phyloP scores from a whole-genome alignment of 2,113 vertebrate species.

The Halcyon senegalensis region DNA sequence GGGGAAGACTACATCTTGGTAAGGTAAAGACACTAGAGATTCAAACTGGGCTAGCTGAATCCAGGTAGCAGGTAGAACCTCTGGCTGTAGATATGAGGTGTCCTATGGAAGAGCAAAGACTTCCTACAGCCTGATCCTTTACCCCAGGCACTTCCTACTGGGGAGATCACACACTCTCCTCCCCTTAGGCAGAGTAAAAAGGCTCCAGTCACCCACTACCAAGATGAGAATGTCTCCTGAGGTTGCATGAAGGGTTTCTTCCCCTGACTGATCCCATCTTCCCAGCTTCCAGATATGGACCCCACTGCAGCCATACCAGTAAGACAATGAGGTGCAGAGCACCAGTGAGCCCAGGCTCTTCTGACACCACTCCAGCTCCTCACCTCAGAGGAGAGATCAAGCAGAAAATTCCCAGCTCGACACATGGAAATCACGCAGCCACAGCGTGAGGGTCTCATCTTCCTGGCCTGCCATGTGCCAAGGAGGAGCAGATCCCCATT shows the following conservation, averaged over 20 bases:
- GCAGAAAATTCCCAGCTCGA: not conserved
- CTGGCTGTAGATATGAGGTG: not conserved
- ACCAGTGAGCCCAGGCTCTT: not conserved
- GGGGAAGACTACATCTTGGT: not conserved
- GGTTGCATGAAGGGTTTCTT: not conserved
- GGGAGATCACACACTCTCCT: not conserved
- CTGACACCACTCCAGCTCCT: not conserved
- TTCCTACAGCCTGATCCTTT: not conserved
- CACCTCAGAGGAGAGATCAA: not conserved
- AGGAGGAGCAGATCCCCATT: not conserved
- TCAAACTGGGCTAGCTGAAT: not conserved
- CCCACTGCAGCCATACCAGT: accelerated
- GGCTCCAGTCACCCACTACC: too few relatives aligned
- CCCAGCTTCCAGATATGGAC: not conserved
- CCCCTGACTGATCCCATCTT: not conserved
- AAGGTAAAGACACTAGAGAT: not conserved
- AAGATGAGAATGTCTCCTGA: not conserved
- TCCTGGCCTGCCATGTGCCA: accelerated
- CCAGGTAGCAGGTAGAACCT: not conserved
- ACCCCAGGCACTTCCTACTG: not conserved
- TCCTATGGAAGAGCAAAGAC: not conserved
- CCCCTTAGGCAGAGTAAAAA: not conserved
- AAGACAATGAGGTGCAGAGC: not conserved
- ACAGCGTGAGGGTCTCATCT: not conserved
- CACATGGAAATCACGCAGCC: not conserved